A percentile compares a stretch with the other conserved stretches of the same genome.
These are phyloP conservation scores for Pardalotus punctatus DNA, from an alignment of 2,113 vertebrate genomes.

Conservation along the genomic window DNA sequence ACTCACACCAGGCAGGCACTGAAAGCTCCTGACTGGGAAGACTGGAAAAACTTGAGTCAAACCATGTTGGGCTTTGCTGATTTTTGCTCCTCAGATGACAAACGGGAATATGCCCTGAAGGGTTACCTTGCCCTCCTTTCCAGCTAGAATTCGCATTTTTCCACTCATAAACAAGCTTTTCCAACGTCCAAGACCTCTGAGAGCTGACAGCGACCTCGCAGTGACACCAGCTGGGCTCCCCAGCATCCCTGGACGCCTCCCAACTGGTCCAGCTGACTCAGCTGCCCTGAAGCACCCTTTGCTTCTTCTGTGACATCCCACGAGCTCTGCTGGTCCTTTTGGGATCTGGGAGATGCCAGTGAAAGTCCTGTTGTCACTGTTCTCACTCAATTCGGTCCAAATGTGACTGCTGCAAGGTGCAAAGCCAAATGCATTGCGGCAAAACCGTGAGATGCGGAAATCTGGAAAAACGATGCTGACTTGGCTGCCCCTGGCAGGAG, in stretches of 20 bases:
- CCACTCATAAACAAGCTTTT: background rate
- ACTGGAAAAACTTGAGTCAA: background rate
- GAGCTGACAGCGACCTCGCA: background rate
- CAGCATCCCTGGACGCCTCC: background rate
- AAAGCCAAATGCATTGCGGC: background rate
- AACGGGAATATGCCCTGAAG: background rate
- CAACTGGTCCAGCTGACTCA: background rate
- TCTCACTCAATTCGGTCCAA: background rate
- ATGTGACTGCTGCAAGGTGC: background rate
- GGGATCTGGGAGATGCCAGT: background rate
- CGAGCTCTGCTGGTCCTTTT: fast-evolving
- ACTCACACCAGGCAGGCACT: background rate
- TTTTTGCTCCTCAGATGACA: background rate
- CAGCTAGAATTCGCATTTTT: background rate
- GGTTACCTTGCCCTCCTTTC: background rate
- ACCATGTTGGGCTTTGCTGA: background rate
- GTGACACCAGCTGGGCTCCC: background rate
- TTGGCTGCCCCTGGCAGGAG: background rate
- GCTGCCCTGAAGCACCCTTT: background rate
- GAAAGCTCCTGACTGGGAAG: background rate
- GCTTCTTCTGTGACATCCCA: background rate
- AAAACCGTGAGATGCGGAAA: fast-evolving
- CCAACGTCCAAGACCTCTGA: background rate
- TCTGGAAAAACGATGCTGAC: background rate
- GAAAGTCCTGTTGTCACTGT: background rate